A percentile compares a stretch with the other conserved stretches of the same genome.
These are phyloP conservation scores for Drosophila cardini DNA, from an alignment of 1,140 invertebrate species.

Conservation along the genomic window DNA sequence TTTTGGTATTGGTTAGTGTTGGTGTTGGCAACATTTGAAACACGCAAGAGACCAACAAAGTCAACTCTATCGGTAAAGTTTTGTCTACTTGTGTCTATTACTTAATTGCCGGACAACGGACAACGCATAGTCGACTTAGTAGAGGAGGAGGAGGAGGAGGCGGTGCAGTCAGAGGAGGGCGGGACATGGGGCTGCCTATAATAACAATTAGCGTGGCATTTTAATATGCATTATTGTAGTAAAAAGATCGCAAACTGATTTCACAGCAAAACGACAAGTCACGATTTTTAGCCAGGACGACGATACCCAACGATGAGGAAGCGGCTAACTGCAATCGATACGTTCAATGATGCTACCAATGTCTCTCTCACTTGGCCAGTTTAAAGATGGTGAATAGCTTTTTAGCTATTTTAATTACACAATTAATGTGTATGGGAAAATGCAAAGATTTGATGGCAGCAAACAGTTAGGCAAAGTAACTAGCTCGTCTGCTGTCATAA, in stretches of 20 bases:
- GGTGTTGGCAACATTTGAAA: slow-evolving; percentile 30
- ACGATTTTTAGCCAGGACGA: slow-evolving; percentile 65
- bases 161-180: no score
- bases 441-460: background rate
- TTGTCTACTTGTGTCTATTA: slow-evolving; percentile 67
- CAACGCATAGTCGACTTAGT: background rate
- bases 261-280: slow-evolving; percentile 66
- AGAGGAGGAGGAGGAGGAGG: slow-evolving; percentile 6
- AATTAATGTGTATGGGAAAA: slow-evolving; percentile 68
- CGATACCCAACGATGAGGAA: slow-evolving; percentile 26
- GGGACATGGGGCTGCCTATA: slow-evolving; percentile 37
- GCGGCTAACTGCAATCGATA: slow-evolving; percentile 11
- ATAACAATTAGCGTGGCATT: slow-evolving; percentile 83
- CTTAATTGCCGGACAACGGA: slow-evolving; percentile 71
- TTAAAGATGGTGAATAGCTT: slow-evolving; percentile 31
- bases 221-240: slow-evolving; percentile 81
- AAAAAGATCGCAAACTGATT: slow-evolving; percentile 80
- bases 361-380: slow-evolving; percentile 42
- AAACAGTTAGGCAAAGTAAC: no score
- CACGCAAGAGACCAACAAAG: slow-evolving; percentile 57
- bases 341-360: slow-evolving; percentile 13
- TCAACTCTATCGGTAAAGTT: slow-evolving; percentile 13
- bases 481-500: no score
- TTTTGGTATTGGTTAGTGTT: background rate
- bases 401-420: slow-evolving; percentile 66